These are phyloP conservation scores for Heterocephalus glaber DNA, from an alignment of 2,113 vertebrate species.

Conservation along the genomic window DNA sequence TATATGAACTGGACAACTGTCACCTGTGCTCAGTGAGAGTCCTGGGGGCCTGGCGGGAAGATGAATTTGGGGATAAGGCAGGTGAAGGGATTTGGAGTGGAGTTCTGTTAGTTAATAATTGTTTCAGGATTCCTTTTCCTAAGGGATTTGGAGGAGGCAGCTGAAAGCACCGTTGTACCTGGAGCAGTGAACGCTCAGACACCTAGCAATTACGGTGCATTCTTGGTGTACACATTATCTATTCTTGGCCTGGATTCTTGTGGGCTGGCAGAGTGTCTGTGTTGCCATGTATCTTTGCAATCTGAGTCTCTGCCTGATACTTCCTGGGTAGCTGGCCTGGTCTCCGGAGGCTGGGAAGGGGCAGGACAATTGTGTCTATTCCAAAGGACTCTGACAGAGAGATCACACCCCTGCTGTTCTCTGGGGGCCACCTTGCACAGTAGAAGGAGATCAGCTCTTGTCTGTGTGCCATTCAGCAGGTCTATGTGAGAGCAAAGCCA, in stretches of 20 bases:
- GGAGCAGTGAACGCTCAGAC: neutral
- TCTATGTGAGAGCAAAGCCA: neutral
- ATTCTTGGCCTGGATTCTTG: constrained; percentile 56
- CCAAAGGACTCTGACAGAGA: neutral
- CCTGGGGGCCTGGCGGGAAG: neutral
- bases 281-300: constrained; percentile 40
- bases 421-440: neutral
- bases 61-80: neutral
- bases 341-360: neutral
- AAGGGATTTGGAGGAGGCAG: neutral
- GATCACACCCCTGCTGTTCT: neutral
- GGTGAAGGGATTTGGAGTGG: neutral
- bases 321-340: constrained; percentile 59
- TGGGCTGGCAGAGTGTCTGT: constrained; percentile 50
- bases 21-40: neutral
- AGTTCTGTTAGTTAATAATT: neutral
- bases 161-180: neutral
- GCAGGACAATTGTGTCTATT: neutral
- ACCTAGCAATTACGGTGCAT: neutral
- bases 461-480: neutral
- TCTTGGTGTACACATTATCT: neutral
- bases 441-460: neutral
- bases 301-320: constrained; percentile 56
- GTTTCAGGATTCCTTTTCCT: neutral
- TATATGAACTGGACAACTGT: neutral